phyloP scores from a whole-genome alignment of 2,888 invertebrate species.

The Meloe dianella region DNA sequence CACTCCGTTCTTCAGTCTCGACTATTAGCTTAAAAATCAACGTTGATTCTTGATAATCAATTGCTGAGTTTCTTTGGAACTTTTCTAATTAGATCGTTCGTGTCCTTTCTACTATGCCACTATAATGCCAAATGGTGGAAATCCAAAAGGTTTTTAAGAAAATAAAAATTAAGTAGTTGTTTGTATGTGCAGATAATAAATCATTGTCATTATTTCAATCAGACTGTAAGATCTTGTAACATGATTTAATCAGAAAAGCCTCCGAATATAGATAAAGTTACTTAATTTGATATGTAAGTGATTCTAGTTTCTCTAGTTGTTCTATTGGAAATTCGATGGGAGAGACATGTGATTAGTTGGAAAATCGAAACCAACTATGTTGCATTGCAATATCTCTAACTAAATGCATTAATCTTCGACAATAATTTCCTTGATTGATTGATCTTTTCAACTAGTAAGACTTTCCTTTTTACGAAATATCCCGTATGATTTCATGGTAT shows the following conservation, averaged over 20 bases:
- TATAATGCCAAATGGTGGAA: neutral
- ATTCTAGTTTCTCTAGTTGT: neutral
- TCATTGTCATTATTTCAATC: conserved; percentile 4
- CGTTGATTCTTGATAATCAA: conserved; percentile 4
- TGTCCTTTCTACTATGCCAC: neutral
- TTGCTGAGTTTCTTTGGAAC: neutral
- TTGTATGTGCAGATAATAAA: neutral
- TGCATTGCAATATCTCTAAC: neutral
- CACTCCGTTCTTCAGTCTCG: neutral
- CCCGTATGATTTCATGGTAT: neutral
- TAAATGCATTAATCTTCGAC: neutral
- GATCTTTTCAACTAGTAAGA: neutral
- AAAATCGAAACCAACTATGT: neutral
- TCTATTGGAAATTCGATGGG: neutral
- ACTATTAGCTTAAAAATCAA: neutral
- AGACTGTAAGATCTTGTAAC: neutral
- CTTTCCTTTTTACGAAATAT: neutral
- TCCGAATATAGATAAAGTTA: neutral
- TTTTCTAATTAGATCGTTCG: conserved; percentile 9
- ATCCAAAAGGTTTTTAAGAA: neutral
- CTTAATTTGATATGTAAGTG: neutral
- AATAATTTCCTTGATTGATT: neutral
- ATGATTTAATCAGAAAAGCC: conserved; percentile 1
- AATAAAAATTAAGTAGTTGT: neutral
- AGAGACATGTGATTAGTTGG: neutral